Evolutionary conservation across 1,140 invertebrate genomes (phyloP).

Genomic region (Sycophaga agraensis): DNA sequence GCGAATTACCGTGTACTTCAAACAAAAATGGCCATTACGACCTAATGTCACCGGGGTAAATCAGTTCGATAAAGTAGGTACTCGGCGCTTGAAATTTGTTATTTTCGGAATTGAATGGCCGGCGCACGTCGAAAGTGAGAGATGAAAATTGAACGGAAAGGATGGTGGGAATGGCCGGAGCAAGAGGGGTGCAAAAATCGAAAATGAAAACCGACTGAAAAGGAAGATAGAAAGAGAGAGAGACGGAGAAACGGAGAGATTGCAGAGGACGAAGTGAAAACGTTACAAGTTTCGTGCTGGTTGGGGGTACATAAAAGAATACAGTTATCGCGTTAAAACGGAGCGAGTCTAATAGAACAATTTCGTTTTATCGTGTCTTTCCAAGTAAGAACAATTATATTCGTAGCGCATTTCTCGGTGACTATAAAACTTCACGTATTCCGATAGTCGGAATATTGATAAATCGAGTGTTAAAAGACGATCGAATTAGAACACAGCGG

Average conservation of each 20-base stretch:
- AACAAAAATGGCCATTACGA: too few relatives aligned
- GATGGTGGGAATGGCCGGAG: not conserved
- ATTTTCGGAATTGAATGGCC: too few relatives aligned
- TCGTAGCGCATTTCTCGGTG: not conserved
- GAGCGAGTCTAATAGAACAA: not conserved
- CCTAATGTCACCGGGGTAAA: too few relatives aligned
- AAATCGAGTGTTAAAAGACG: too few relatives aligned
- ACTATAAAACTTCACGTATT: too few relatives aligned
- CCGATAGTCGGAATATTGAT: too few relatives aligned
- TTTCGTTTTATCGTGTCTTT: conserved; percentile 14
- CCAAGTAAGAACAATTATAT: conserved; percentile 17
- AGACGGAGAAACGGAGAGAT: conserved; percentile 14
- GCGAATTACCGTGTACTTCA: too few relatives aligned
- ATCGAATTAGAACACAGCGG: too few relatives aligned
- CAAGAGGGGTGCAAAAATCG: not conserved
- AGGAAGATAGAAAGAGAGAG: not conserved
- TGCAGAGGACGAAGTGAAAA: conserved; percentile 8
- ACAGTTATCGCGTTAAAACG: conserved; percentile 11
- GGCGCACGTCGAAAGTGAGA: too few relatives aligned
- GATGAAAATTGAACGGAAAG: not conserved
- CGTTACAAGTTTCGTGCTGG: conserved; percentile 15
- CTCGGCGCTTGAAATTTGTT: too few relatives aligned
- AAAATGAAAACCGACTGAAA: not conserved
- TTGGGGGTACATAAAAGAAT: conserved; percentile 16
- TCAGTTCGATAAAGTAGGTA: too few relatives aligned